Evolutionary conservation across 1,140 invertebrate species (phyloP), one percentile per base, ranked within the genome.

Genomic region (Cyclargus thomasi): DNA sequence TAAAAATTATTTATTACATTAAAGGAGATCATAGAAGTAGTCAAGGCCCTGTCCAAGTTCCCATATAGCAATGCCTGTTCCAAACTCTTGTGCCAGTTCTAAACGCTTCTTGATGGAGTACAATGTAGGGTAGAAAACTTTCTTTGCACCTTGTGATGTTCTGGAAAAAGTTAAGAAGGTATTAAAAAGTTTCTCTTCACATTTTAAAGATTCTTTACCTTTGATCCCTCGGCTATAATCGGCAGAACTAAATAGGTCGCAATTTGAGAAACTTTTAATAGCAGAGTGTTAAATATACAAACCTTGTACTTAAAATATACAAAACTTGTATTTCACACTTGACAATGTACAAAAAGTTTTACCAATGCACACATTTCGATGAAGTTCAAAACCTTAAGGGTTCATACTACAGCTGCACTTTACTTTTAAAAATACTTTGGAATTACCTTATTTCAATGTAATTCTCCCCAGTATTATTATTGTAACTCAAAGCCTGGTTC

Each of bases 11-110:
- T 74, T 86, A 85, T 85, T 82, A 88, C 83, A 82, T 85, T 92
- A 98, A 72, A 99, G 92, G 75, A 98, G 92, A 93, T 98, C 97
- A 86, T 97, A 98, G 88, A 99, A 99, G 86, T 97, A 99, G 90
- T 98, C 94, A 7, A 99, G 90, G 47, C 98, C 98, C 92, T 99
- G 97, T 4, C 98, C 97, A 17, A 99, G 88, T 89, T 99, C 98
- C 98, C 98, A 99, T 80, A 99, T 96, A 0, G 97, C 95, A 62
- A 99, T 91, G 4, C 97, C 97, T 65, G 94, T 95, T 7, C 95
- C 95, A 20, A 97, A 90, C 81, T 96, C 92, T 74, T 92, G 85
- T 0, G 97, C 96, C 16, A 99, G 90, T 67, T 97, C 92, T 16
- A 99, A 89, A 74, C 97, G 92, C 78, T 93, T 90, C 65, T 95